Conservation (phyloP, 2,888 invertebrate genomes). For the Formica aserva region DNA sequence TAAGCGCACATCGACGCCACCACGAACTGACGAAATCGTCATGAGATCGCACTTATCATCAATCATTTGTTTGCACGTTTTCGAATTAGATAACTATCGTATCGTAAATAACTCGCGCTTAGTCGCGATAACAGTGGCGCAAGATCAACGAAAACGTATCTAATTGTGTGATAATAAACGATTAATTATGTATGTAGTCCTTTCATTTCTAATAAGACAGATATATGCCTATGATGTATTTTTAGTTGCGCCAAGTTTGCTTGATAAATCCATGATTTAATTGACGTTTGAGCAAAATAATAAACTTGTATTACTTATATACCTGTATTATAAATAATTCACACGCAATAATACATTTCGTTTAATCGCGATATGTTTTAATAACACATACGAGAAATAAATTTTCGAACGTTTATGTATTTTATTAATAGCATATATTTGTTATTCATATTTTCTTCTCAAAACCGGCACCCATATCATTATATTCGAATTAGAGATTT, state of each 20-base stretch:
- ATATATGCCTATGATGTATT: not conserved
- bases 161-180: not conserved
- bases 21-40: conserved; percentile 9
- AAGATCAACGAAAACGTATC: not conserved
- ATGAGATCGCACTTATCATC: not conserved
- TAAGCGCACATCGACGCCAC: conserved; percentile 13
- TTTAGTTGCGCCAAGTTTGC: not conserved
- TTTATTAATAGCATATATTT: not conserved
- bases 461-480: not conserved
- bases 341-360: not conserved
- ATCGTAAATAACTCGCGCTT: not conserved
- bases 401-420: not conserved
- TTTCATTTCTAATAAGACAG: not conserved
- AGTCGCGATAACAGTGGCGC: not conserved
- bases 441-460: not conserved
- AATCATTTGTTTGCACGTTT: not conserved
- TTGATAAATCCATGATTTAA: not conserved
- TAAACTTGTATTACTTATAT: not conserved
- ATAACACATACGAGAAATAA: not conserved
- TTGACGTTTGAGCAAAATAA: not conserved
- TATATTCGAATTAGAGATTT: not conserved
- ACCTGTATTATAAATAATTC: not conserved
- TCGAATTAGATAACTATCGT: not conserved
- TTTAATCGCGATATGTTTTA: not conserved
- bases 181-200: not conserved